Percentiles rank a stretch among this genome's conserved stretches.
Evolutionary conservation across 2,888 invertebrate genomes (phyloP).

Genomic region (Parnassius smintheus): DNA sequence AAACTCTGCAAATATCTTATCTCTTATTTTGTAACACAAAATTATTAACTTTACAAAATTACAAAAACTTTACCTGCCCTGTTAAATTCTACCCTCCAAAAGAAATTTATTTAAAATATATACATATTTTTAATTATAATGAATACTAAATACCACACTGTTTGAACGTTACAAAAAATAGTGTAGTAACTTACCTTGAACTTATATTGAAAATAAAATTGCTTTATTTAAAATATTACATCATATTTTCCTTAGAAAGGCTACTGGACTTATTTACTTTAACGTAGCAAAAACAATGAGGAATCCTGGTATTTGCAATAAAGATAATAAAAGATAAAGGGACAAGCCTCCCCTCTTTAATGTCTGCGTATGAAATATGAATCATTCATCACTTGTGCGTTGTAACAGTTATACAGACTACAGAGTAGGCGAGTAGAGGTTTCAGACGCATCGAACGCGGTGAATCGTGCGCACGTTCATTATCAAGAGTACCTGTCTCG

Average conservation of each 20-base stretch:
- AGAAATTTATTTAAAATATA: no score
- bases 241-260: neutral
- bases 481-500: conserved; percentile 31
- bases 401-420: conserved; percentile 20
- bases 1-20: no score
- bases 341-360: conserved; percentile 36
- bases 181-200: no score
- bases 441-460: conserved; percentile 45
- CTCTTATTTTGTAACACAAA: no score
- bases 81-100: no score
- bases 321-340: conserved; percentile 34
- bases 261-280: conserved; percentile 3
- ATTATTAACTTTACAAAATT: no score
- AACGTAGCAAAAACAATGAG: conserved; percentile 16
- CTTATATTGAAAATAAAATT: neutral
- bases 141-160: no score
- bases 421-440: conserved; percentile 3
- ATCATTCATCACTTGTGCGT: conserved; percentile 32
- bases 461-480: conserved; percentile 57
- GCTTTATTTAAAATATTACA: neutral
- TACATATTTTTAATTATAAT: no score
- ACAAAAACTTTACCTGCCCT: no score
- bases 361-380: conserved; percentile 35
- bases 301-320: conserved; percentile 2
- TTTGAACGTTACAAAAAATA: no score